A percentile compares a stretch with the other conserved stretches of the same genome.
Conservation (phyloP, 2,888 invertebrate species). For the Orthonevra nobilis region DNA sequence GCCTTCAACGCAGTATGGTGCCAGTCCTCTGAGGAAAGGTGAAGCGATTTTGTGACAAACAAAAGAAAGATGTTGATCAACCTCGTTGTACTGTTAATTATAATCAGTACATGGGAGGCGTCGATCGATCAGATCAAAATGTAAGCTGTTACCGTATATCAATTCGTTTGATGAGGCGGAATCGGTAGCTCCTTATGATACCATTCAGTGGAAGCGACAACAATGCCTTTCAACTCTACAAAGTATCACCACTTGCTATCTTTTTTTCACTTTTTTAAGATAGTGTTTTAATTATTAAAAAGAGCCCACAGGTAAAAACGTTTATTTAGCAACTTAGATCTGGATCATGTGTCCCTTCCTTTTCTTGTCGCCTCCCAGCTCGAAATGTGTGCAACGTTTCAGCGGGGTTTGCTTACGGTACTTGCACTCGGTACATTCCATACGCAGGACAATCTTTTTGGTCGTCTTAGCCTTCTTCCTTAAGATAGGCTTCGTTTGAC, state of each 20-base stretch:
- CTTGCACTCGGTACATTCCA: constrained; percentile 99
- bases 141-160: neutral
- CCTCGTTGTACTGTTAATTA: neutral
- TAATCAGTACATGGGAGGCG: neutral
- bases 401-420: constrained; percentile 97
- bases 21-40: too few relatives aligned
- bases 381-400: constrained; percentile 99
- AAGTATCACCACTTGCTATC: too few relatives aligned
- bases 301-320: constrained; percentile 42
- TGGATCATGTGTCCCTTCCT: constrained; percentile 99
- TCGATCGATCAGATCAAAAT: neutral
- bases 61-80: neutral
- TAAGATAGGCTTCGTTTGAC: constrained; percentile 99
- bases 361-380: constrained; percentile 99
- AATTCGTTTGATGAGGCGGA: neutral
- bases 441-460: constrained; percentile 99
- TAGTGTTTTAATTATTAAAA: constrained; percentile 50
- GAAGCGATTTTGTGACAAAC: neutral
- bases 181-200: neutral
- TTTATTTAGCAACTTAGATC: constrained; percentile 85
- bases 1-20: too few relatives aligned
- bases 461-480: constrained; percentile 99
- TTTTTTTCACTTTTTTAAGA: neutral
- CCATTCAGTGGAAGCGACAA: neutral
- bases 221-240: too few relatives aligned